Evolutionary conservation across 2,888 invertebrate species (phyloP).

Genomic region (Ormia ochracea): DNA sequence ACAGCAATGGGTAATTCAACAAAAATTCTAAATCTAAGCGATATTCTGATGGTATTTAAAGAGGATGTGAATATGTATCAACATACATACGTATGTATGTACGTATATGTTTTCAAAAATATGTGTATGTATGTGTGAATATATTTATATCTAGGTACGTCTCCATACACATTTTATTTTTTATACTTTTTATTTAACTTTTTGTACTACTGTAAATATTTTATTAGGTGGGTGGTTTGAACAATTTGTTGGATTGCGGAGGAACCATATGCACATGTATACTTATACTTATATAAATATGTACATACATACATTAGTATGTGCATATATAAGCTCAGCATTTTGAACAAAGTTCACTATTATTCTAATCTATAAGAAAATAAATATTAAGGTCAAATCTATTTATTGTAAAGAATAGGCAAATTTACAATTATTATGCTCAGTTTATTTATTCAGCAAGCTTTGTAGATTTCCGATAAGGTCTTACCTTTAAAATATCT

Average conservation of each 20-base stretch:
- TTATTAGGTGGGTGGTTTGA: background rate
- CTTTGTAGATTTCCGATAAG: too few species aligned
- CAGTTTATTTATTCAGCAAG: too few species aligned
- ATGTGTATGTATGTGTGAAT: background rate
- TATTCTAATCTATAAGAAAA: too few species aligned
- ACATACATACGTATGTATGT: background rate
- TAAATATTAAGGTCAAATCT: too few species aligned
- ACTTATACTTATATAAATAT: too few species aligned
- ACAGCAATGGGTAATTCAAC: conserved; percentile 41
- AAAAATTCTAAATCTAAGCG: conserved; percentile 46
- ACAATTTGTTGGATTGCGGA: background rate
- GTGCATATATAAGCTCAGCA: too few species aligned
- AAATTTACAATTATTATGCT: too few species aligned
- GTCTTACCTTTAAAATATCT: too few species aligned
- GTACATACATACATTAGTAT: too few species aligned
- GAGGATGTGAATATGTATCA: background rate
- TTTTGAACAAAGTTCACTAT: too few species aligned
- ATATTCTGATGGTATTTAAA: conserved; percentile 55
- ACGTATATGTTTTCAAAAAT: background rate
- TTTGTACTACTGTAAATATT: conserved; percentile 13
- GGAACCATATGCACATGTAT: too few species aligned
- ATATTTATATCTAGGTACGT: background rate
- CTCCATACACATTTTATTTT: background rate
- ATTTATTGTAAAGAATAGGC: too few species aligned
- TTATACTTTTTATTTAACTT: conserved; percentile 21